These are phyloP conservation scores for Pteria penguin DNA, from an alignment of 2,888 invertebrate species.

Conservation along the genomic window DNA sequence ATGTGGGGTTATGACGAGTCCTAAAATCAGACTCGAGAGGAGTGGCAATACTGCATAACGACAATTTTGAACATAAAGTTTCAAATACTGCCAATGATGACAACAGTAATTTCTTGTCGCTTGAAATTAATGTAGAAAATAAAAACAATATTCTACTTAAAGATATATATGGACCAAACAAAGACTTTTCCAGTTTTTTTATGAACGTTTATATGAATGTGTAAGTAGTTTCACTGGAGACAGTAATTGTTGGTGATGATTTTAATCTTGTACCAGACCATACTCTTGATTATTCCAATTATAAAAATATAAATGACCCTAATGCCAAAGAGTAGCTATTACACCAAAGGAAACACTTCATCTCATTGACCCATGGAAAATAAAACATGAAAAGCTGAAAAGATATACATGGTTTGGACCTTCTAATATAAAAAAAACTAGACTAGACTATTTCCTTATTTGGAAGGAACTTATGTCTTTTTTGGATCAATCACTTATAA, in stretches of 20 bases:
- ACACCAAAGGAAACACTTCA: too few species aligned
- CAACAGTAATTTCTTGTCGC: neutral
- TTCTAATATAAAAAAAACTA: too few species aligned
- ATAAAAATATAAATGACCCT: neutral
- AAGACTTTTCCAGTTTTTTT: neutral
- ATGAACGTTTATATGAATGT: neutral
- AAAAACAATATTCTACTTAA: neutral
- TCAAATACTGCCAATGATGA: neutral
- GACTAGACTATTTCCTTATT: too few species aligned
- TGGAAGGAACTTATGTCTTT: too few species aligned
- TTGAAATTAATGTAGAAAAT: neutral
- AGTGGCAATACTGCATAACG: neutral
- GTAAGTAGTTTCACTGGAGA: neutral
- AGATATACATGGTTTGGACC: too few species aligned
- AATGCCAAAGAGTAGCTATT: neutral
- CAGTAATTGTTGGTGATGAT: neutral
- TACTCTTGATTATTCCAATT: neutral
- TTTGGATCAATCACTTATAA: too few species aligned
- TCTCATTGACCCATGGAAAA: too few species aligned
- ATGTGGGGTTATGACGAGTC: too few species aligned
- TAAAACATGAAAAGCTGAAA: too few species aligned
- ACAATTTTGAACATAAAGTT: neutral
- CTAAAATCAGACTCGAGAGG: conserved; percentile 1
- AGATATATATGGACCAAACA: neutral
- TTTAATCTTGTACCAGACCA: neutral